Evolutionary conservation across 2,888 invertebrate species (phyloP).

Genomic region (Cerastis leucographa): DNA sequence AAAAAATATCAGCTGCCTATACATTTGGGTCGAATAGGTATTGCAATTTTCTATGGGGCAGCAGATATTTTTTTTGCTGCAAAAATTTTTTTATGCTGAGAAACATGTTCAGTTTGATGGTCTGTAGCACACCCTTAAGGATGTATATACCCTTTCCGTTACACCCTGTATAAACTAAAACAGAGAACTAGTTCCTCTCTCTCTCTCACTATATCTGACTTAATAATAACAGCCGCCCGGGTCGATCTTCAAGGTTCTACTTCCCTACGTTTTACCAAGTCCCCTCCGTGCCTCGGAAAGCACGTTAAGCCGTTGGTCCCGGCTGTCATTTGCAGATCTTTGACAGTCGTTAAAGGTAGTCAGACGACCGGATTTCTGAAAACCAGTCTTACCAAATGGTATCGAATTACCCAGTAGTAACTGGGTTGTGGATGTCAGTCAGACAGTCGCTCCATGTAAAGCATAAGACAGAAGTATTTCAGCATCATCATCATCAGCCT

Average conservation of each 20-base stretch:
- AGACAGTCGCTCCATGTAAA: neutral
- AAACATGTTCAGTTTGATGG: no score
- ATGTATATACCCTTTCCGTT: no score
- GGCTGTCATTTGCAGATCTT: neutral
- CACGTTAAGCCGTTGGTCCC: neutral
- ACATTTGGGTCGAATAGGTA: no score
- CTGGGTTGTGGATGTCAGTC: neutral
- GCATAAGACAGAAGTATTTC: no score
- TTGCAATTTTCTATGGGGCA: no score
- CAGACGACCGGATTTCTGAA: neutral
- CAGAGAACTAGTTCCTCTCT: neutral
- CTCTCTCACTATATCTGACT: neutral
- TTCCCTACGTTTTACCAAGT: no score
- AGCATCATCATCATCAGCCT: no score
- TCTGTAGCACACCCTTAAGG: no score
- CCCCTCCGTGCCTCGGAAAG: neutral
- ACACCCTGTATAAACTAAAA: neutral
- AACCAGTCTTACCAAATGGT: neutral
- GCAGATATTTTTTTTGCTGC: no score
- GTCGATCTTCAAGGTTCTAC: neutral
- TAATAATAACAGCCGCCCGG: neutral
- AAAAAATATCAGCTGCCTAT: no score
- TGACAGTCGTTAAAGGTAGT: neutral
- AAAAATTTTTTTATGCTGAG: no score
- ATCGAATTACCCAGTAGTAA: neutral